These are phyloP conservation scores for Phortica okadai DNA, from an alignment of 2,888 invertebrate genomes.

Conservation along the genomic window DNA sequence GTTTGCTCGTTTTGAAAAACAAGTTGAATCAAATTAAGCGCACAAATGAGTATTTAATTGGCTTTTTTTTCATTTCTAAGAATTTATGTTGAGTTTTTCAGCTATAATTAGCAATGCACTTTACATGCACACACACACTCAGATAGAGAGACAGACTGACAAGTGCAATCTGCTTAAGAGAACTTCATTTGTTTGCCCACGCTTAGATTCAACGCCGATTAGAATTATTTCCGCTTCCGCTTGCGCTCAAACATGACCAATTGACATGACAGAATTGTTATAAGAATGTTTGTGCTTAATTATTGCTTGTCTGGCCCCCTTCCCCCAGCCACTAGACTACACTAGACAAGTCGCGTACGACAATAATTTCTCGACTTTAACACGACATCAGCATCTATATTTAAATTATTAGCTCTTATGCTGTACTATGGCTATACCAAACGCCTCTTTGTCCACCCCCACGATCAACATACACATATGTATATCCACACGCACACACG, in stretches of 20 bases:
- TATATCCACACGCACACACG: background rate
- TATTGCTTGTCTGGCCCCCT: background rate
- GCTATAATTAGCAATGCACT: background rate
- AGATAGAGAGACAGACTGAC: background rate
- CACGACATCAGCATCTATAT: slow-evolving; percentile 25
- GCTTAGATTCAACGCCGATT: slow-evolving; percentile 59
- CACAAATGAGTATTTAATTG: background rate
- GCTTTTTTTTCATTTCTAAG: background rate
- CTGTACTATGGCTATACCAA: background rate
- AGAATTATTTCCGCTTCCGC: slow-evolving; percentile 68
- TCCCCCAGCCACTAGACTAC: background rate
- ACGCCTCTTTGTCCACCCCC: slow-evolving; percentile 26
- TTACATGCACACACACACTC: background rate
- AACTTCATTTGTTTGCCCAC: slow-evolving; percentile 45
- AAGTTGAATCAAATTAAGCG: background rate
- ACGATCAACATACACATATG: background rate
- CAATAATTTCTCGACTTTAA: slow-evolving; percentile 1
- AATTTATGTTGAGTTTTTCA: background rate
- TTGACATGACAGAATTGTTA: background rate
- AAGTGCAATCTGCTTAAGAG: background rate
- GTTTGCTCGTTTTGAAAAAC: background rate
- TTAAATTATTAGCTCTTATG: slow-evolving; percentile 20
- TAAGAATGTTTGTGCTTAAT: slow-evolving; percentile 15
- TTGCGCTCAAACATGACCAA: slow-evolving; percentile 22
- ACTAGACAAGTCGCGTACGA: background rate